Evolutionary conservation across 1,140 invertebrate species (phyloP).

Genomic region (Aphelenchoides besseyi): DNA sequence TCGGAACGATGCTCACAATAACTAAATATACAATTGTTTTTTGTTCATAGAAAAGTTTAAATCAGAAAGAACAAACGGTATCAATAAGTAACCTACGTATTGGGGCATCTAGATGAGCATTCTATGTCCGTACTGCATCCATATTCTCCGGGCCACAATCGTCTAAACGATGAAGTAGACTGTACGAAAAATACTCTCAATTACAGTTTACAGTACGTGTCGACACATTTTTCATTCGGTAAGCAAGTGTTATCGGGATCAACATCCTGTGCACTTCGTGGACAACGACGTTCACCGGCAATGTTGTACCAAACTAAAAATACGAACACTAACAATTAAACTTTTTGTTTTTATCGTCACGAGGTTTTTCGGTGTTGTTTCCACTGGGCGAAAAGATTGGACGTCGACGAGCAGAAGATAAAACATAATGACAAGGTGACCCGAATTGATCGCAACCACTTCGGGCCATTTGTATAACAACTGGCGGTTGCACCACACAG

Average conservation of each 20-base stretch:
- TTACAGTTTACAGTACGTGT: slow-evolving; percentile 53
- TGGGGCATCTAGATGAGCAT: slow-evolving; percentile 49
- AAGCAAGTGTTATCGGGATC: slow-evolving; percentile 56
- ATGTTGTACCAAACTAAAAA: slow-evolving; percentile 59
- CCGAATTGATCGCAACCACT: slow-evolving; percentile 58
- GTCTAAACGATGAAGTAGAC: slow-evolving; percentile 31
- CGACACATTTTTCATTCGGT: slow-evolving; percentile 56
- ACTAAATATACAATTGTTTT: too few relatives aligned
- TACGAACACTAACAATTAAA: neutral
- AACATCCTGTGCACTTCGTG: slow-evolving; percentile 20
- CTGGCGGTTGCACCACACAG: slow-evolving; percentile 34
- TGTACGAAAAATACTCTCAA: neutral
- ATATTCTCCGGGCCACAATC: slow-evolving; percentile 57
- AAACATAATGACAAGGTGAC: slow-evolving; percentile 39
- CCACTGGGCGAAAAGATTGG: slow-evolving; percentile 48
- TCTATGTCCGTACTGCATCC: slow-evolving; percentile 46
- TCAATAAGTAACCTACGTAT: too few relatives aligned
- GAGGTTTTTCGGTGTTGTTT: slow-evolving; percentile 46
- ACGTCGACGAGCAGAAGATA: slow-evolving; percentile 43
- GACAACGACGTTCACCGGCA: slow-evolving; percentile 40
- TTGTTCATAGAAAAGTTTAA: too few relatives aligned
- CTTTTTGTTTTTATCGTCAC: slow-evolving; percentile 20
- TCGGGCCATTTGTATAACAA: slow-evolving; percentile 40
- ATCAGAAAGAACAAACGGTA: too few relatives aligned
- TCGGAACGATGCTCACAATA: slow-evolving; percentile 52